Evolutionary conservation across 1,140 invertebrate genomes (phyloP), one percentile per base, ranked within the genome.

Genomic region (Antheraea mylitta): DNA sequence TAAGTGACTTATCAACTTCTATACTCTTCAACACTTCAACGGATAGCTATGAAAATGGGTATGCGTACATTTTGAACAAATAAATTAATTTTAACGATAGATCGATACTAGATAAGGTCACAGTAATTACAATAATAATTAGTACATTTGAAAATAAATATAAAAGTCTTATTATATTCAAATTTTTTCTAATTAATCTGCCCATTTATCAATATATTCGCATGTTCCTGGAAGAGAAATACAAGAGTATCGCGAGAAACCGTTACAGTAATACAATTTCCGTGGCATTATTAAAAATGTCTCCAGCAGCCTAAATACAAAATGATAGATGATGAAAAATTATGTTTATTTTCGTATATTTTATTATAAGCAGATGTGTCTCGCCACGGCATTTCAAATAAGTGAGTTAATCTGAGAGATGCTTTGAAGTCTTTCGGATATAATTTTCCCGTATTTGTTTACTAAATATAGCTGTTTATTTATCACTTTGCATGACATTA

Each of bases 391-490:
- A 74, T 79, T 82, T 79, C 78, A 80, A 83, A 82, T 83, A 83
- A 83, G 78, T 82, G 77, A 78, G 77, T 84, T 82, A 81, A 82
- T 83, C 80, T 78, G 76, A 74, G 76, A 74, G 78, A 70, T 73
- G 77, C 85, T 87, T 87, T 87, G 85, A 87, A 81, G 84, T 87
- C 78, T 80, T 69, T 70, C 75, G 67, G 75, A 72, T 83, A 77
- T 77, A 80, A 82, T 84, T 85, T 78, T 74, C 72, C 67, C 68
- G 58, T 76, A 72, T 80, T 78, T 78, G 72, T 70, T 72, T 68
- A 68, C 63, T 68, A 68, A 72, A 66, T 68, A 72, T 53, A 68
- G 61, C 19, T 63, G 45, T 53, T 53, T 53, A 53, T 53, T 53
- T 53, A 53, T n/a, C 45, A n/a, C 45, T 53, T 53, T 53, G 13